Percentiles rank a stretch among this genome's conserved stretches.
Evolutionary conservation across 2,797 vertebrate genomes (phyloP).

Genomic region (Echiichthys vipera): DNA sequence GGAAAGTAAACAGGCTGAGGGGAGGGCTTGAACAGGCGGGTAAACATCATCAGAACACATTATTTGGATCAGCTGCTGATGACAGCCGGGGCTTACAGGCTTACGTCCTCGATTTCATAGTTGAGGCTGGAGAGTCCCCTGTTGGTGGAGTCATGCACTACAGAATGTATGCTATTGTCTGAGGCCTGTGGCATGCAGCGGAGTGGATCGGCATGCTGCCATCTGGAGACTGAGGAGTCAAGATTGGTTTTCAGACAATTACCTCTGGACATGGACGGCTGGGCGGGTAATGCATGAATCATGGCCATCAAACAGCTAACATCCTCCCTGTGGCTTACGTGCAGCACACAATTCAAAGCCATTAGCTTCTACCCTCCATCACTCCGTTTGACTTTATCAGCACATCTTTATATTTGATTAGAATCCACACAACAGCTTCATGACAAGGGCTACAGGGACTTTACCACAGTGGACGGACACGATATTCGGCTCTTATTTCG

Average conservation of each 20-base stretch:
- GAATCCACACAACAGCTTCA: constrained; percentile 31
- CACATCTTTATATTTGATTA: constrained; percentile 60
- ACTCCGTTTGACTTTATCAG: constrained; percentile 42
- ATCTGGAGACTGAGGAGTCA: background rate
- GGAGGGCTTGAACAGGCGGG: constrained; percentile 24
- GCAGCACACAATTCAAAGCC: constrained; percentile 20
- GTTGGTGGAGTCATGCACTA: constrained; percentile 29
- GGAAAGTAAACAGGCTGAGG: constrained; percentile 50
- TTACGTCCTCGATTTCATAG: constrained; percentile 3
- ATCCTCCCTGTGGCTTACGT: background rate
- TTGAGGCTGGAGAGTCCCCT: constrained; percentile 29
- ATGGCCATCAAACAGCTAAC: constrained; percentile 7
- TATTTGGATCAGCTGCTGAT: constrained; percentile 63
- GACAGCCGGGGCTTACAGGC: constrained; percentile 33
- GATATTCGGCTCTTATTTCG: constrained; percentile 33
- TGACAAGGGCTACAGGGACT: background rate
- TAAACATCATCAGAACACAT: constrained; percentile 55
- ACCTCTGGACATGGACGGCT: constrained; percentile 10
- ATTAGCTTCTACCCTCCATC: constrained; percentile 44
- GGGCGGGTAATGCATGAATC: constrained; percentile 50
- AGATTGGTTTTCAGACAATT: constrained; percentile 39
- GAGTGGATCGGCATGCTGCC: background rate
- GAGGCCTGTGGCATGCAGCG: background rate
- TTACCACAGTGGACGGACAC: constrained; percentile 1
- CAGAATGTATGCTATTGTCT: background rate